Base-by-base conservation (phyloP, 1,140 invertebrate genomes). In the Brachionus calyciflorus region DNA sequence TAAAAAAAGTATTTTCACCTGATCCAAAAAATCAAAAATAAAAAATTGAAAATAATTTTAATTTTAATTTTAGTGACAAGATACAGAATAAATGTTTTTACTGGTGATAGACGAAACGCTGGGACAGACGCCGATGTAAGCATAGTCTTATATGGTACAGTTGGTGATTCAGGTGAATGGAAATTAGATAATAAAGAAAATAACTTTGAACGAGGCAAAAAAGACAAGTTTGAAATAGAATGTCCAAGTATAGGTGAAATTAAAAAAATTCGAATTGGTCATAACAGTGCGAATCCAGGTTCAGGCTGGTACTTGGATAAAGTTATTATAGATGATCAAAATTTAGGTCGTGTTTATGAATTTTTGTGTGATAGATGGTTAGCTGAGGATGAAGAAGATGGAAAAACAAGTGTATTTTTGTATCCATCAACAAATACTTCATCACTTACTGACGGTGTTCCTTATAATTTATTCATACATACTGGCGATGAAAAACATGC, bases 51-150 rank as follows among this genome's bases (percentile, higher is more conserved):
- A 19, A 1, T 9, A 76, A n/a, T 24, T 69, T 48, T 60, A 21
- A 24, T n/a, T 41, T 26, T 30, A 33, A 51, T 76, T 77, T 49
- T 26, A 78, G 78, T 10, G 7, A 76, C 5, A 46, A 37, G 10
- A 49, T 87, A 86, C 79, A 84, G 84, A 78, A 80, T 87, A 51
- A 83, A 81, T 4, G 82, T 87, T 5, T 86, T 80, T 79, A 87
- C 86, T 17, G 85, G 85, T 0, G 80, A 85, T 63, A 84, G 83
- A 49, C 79, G 80, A 65, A 85, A 83, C n/a, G 84, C 85, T 21
- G 84, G 84, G 3, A 85, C 84, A 26, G 83, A 85, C 79, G 84
- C 84, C 28, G 84, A 85, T 79, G 84, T 85, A 5, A 83, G 80
- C 78, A 57, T 85, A 6, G 82, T 79, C 10, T 77, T 85, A 1